Evolutionary conservation across 2,797 vertebrate species (phyloP), one percentile per base, ranked within the genome.

Genomic region (Taenioides sp.): DNA sequence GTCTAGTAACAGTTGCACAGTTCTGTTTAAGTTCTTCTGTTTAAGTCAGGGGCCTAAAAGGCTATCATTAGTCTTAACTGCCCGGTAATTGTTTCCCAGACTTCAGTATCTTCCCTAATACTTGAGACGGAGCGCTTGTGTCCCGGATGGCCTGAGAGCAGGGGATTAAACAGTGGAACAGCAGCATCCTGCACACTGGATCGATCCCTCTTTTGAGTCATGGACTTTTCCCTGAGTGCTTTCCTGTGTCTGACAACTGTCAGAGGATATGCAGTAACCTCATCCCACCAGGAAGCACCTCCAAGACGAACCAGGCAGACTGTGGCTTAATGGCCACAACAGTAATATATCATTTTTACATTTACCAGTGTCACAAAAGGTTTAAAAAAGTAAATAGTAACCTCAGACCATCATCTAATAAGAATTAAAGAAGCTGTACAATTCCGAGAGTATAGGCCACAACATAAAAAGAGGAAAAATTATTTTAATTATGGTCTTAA

Each of bases 171-270:
- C 54, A 37, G 71, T 80, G 74, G 71, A 82, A 81, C 54, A 9
- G 66, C 82, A 88, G 88, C 83, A 85, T 90, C 89, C 84, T 89
- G 86, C 77, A 74, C 83, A 79, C 55, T 78, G 77, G 84, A 92
- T 88, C 90, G 88, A 91, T 92, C 90, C 88, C 83, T 77, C 80
- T 74, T 47, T 91, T 88, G 84, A 91, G 78, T 89, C 90, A 88
- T 70, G 77, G 84, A 80, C 81, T 81, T 78, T 37, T 64, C 77
- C 76, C 83, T 34, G 34, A 81, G 78, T 78, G 59, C 80, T 88
- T 89, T 91, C 86, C 87, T 90, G 88, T 88, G 81, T 87, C 87
- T 87, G 75, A 85, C 43, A 71, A 76, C 70, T 73, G 81, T 89
- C 85, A 83, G 80, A 85, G 71, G 79, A 82, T 77, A 67, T 71